Evolutionary conservation across 1,140 invertebrate genomes (phyloP).

Genomic region (Drosophila triauraria): DNA sequence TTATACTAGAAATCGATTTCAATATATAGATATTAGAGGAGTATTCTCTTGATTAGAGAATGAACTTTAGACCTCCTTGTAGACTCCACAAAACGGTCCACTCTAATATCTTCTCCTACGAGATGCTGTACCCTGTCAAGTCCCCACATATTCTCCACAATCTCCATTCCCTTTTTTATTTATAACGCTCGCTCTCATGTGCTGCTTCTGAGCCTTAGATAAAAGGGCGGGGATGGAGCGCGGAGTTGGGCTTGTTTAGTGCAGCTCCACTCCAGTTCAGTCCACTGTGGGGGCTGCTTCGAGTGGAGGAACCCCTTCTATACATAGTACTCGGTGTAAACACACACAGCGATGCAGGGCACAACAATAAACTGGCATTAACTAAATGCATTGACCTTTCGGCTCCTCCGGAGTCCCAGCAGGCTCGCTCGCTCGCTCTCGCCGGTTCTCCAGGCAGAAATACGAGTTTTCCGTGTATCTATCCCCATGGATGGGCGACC

Average conservation of each 20-base stretch:
- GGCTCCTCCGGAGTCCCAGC: conserved; percentile 34
- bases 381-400: conserved; percentile 83
- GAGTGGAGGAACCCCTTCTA: conserved; percentile 9
- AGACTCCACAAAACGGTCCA: conserved; percentile 11
- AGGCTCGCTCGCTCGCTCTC: conserved; percentile 53
- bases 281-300: conserved; percentile 60
- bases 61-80: not conserved
- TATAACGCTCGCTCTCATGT: not conserved
- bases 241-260: conserved; percentile 51
- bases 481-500: conserved; percentile 59
- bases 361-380: conserved; percentile 55
- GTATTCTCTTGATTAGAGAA: too few species aligned
- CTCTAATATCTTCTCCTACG: conserved; percentile 21
- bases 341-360: conserved; percentile 27
- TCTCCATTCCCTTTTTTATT: conserved; percentile 7
- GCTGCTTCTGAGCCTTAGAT: conserved; percentile 70
- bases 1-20: too few species aligned
- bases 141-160: conserved; percentile 38
- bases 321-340: conserved; percentile 33
- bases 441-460: conserved; percentile 56
- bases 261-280: conserved; percentile 39
- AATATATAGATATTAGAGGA: too few species aligned
- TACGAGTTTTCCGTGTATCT: conserved; percentile 81
- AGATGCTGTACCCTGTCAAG: conserved; percentile 53
- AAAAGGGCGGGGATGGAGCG: conserved; percentile 21